phyloP scores from a whole-genome alignment of 2,797 vertebrate species.

The Serranus cabrilla region DNA sequence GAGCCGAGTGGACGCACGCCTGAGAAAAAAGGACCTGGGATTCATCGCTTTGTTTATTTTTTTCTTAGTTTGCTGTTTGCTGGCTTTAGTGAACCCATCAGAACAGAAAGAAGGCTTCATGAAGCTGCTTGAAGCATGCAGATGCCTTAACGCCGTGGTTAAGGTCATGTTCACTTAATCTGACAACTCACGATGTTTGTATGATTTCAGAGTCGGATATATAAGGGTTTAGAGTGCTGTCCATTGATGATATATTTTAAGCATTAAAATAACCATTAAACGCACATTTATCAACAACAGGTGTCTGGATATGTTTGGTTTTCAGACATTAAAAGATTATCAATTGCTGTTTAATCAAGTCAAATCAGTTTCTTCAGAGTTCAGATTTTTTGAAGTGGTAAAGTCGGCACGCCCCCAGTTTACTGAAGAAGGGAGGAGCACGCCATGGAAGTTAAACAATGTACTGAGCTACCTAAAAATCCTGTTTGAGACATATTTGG shows the following conservation, averaged over 20 bases:
- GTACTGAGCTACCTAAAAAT: too few species aligned
- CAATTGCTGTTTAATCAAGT: too few species aligned
- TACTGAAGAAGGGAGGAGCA: too few species aligned
- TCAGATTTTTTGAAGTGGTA: too few species aligned
- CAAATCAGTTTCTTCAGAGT: too few species aligned
- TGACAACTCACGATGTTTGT: neutral
- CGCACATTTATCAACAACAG: neutral
- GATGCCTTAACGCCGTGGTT: neutral
- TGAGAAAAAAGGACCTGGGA: constrained; percentile 4
- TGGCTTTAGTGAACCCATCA: neutral
- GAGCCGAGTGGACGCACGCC: neutral
- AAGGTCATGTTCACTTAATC: neutral
- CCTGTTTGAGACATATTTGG: too few species aligned
- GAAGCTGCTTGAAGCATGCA: rapidly evolving
- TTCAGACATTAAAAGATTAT: neutral
- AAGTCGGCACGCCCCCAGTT: too few species aligned
- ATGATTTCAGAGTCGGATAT: neutral
- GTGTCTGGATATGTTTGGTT: neutral
- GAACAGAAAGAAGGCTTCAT: neutral
- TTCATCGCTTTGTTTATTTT: neutral
- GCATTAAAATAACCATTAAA: neutral
- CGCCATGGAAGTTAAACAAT: too few species aligned
- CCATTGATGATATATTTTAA: neutral
- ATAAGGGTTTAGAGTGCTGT: neutral
- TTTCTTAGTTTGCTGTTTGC: neutral